Conservation (phyloP, 1,140 invertebrate genomes). For the Brachionus paranguensis region DNA sequence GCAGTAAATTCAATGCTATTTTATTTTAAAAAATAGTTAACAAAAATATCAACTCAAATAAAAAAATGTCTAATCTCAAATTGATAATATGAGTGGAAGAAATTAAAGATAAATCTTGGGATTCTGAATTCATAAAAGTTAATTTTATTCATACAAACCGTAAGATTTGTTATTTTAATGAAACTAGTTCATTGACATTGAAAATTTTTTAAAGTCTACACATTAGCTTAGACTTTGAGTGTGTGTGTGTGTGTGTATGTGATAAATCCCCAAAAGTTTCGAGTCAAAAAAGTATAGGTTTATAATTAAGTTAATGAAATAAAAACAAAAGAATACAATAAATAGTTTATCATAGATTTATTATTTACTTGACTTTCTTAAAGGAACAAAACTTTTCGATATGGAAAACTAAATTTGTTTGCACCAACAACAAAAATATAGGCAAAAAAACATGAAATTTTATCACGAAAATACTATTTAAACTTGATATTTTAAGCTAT, state of each 20-base stretch:
- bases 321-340: slow-evolving; percentile 25
- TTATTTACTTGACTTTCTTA: slow-evolving; percentile 23
- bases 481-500: slow-evolving; percentile 22
- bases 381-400: slow-evolving; percentile 5
- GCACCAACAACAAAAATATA: background rate
- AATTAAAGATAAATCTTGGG: background rate
- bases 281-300: background rate
- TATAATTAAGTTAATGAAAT: slow-evolving; percentile 25
- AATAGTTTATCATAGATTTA: slow-evolving; percentile 12
- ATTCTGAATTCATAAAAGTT: background rate
- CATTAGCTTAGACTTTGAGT: background rate
- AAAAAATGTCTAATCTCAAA: background rate
- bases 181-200: slow-evolving; percentile 21
- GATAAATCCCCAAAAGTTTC: background rate
- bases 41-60: background rate
- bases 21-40: too few species aligned
- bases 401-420: background rate
- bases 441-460: slow-evolving; percentile 29
- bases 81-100: background rate
- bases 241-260: background rate
- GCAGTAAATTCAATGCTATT: too few species aligned
- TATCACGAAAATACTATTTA: slow-evolving; percentile 29
- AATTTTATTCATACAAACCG: background rate
- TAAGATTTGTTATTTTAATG: background rate
- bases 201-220: background rate